A percentile compares a stretch with the other conserved stretches of the same genome.
Conservation (phyloP, 2,888 invertebrate genomes). For the Scaptodrosophila latifasciaeformis region DNA sequence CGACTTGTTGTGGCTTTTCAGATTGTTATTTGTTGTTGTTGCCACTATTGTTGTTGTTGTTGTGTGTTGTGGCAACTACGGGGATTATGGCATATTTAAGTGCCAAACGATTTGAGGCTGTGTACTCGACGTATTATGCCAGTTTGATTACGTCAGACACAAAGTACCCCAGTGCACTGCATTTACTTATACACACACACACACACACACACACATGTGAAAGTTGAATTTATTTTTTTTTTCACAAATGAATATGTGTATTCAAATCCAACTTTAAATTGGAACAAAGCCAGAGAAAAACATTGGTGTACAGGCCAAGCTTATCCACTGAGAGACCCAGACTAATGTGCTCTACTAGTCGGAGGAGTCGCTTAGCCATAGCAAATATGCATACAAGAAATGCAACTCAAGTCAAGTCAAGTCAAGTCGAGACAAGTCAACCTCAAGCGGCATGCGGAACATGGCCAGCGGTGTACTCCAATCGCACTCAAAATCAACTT, state of each 20-base stretch:
- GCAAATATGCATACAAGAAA: too few relatives aligned
- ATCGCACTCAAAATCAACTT: too few relatives aligned
- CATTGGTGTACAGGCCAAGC: slow-evolving; percentile 2
- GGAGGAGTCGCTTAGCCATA: too few relatives aligned
- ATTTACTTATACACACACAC: too few relatives aligned
- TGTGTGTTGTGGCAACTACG: slow-evolving; percentile 42
- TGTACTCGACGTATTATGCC: slow-evolving; percentile 16
- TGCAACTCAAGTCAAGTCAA: neutral
- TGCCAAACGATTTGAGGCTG: slow-evolving; percentile 35
- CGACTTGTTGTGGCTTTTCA: too few relatives aligned
- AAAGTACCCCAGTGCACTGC: slow-evolving; percentile 55
- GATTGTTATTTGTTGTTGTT: neutral
- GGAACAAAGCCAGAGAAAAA: slow-evolving; percentile 21
- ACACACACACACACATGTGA: slow-evolving; percentile 41
- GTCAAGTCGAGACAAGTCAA: too few relatives aligned
- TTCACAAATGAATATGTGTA: slow-evolving; percentile 23
- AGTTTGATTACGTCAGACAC: slow-evolving; percentile 42
- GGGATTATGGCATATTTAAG: slow-evolving; percentile 50
- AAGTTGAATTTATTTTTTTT: slow-evolving; percentile 49
- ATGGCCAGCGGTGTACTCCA: neutral
- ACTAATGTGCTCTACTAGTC: too few relatives aligned
- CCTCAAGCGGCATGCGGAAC: slow-evolving; percentile 25
- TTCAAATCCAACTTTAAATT: slow-evolving; percentile 36
- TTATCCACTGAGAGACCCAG: too few relatives aligned
- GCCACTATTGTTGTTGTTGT: slow-evolving; percentile 18